A percentile compares a stretch with the other conserved stretches of the same genome.
Evolutionary conservation across 2,888 invertebrate species (phyloP).

Genomic region (Orthosia cruda): DNA sequence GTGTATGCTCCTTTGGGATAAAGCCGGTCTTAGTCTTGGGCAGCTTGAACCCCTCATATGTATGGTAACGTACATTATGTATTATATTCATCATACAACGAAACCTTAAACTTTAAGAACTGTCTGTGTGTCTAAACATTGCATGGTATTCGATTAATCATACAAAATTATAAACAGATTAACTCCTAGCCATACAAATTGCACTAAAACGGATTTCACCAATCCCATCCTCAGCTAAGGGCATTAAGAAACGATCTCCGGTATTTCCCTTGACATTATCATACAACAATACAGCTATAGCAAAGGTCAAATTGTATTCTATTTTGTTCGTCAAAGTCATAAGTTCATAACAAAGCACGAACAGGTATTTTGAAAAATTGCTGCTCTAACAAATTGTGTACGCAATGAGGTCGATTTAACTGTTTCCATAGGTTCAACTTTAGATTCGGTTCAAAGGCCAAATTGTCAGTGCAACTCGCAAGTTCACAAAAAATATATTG

Average conservation of each 20-base stretch:
- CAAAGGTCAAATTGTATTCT: slow-evolving; percentile 74
- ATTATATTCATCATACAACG: neutral
- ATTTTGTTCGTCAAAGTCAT: slow-evolving; percentile 58
- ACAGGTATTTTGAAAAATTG: slow-evolving; percentile 41
- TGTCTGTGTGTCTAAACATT: neutral
- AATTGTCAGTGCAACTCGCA: neutral
- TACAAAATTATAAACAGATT: slow-evolving; percentile 27
- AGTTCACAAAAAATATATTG: neutral
- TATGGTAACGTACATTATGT: neutral
- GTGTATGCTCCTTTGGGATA: too few relatives aligned
- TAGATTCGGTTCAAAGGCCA: slow-evolving; percentile 16
- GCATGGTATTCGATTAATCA: slow-evolving; percentile 19
- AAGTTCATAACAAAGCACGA: slow-evolving; percentile 40
- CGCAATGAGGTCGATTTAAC: neutral
- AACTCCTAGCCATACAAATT: slow-evolving; percentile 37
- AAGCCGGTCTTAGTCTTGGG: too few relatives aligned
- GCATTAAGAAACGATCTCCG: slow-evolving; percentile 70
- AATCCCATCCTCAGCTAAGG: slow-evolving; percentile 56
- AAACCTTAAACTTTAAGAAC: slow-evolving; percentile 8
- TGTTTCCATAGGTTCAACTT: slow-evolving; percentile 1
- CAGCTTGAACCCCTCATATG: neutral
- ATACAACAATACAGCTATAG: slow-evolving; percentile 63
- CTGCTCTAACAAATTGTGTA: slow-evolving; percentile 10
- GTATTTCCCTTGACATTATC: slow-evolving; percentile 83
- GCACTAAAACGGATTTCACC: slow-evolving; percentile 48